Evolutionary conservation across 2,888 invertebrate genomes (phyloP).

Genomic region (Callyntrura sp.): DNA sequence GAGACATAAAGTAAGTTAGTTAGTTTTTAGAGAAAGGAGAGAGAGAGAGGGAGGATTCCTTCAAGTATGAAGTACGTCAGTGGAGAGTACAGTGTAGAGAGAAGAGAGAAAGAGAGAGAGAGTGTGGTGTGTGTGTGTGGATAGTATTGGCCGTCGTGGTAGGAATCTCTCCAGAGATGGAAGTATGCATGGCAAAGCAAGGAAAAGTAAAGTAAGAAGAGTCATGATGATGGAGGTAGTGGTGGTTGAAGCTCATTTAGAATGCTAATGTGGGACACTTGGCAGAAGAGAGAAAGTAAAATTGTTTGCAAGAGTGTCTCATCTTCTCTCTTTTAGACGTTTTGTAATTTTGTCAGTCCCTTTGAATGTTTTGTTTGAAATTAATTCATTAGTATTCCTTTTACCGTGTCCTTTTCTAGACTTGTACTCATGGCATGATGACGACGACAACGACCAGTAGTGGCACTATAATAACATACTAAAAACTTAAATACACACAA

Average conservation of each 20-base stretch:
- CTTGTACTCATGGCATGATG: slow-evolving; percentile 56
- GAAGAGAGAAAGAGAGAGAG: no score
- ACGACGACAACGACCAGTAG: slow-evolving; percentile 37
- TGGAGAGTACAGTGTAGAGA: background rate
- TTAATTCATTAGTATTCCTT: slow-evolving; percentile 82
- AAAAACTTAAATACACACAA: slow-evolving; percentile 22
- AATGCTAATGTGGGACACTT: slow-evolving; percentile 81
- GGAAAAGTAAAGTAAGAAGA: slow-evolving; percentile 59
- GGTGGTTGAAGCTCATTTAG: slow-evolving; percentile 80
- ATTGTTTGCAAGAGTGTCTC: slow-evolving; percentile 79
- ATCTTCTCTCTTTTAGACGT: slow-evolving; percentile 80
- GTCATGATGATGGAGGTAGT: slow-evolving; percentile 49
- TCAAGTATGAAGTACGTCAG: slow-evolving; percentile 45
- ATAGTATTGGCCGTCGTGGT: slow-evolving; percentile 55
- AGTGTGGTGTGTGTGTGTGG: background rate
- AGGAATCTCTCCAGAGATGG: slow-evolving; percentile 68
- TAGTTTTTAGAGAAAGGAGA: slow-evolving; percentile 47
- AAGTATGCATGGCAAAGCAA: slow-evolving; percentile 71
- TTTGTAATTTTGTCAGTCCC: slow-evolving; percentile 81
- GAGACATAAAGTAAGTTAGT: slow-evolving; percentile 53
- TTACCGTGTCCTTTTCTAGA: slow-evolving; percentile 75
- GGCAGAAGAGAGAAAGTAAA: slow-evolving; percentile 78
- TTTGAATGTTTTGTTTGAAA: slow-evolving; percentile 78
- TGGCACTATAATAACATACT: background rate
- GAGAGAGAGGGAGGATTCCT: slow-evolving; percentile 40